Percentiles rank a stretch among this genome's conserved stretches.
Conservation (phyloP, 2,113 vertebrate genomes). For the Cairina moschata region DNA sequence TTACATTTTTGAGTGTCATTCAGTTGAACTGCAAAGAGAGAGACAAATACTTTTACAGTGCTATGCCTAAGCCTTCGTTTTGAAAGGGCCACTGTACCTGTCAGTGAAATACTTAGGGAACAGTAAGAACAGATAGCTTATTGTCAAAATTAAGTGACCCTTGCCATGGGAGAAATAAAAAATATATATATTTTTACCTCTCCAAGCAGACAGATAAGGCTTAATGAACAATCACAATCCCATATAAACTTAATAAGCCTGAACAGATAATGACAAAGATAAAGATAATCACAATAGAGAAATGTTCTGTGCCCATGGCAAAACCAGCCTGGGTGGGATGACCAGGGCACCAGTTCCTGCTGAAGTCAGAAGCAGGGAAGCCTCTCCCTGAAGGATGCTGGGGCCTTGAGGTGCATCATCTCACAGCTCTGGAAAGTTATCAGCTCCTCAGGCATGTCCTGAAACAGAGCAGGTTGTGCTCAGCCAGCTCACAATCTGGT, state of each 20-base stretch:
- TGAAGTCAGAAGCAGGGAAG: neutral
- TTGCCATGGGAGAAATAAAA: neutral
- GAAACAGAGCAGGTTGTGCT: neutral
- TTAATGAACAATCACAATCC: neutral
- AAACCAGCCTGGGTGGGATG: rapidly evolving
- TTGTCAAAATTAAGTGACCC: neutral
- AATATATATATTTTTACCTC: neutral
- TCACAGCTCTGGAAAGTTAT: neutral
- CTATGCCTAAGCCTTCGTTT: neutral
- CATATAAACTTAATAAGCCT: neutral
- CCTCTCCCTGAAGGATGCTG: neutral
- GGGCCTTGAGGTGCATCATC: neutral
- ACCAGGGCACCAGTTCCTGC: neutral
- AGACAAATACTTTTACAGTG: neutral
- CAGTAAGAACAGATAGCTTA: neutral
- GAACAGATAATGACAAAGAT: neutral
- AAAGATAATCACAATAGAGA: neutral
- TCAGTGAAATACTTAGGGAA: neutral
- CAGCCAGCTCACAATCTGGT: neutral
- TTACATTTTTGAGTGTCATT: neutral
- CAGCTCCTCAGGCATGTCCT: neutral
- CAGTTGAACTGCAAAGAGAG: neutral
- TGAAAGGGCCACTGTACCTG: neutral
- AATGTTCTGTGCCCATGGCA: neutral
- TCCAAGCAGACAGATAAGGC: neutral